Base-by-base conservation (phyloP, 2,888 invertebrate species). In the Polyommatus icarus region DNA sequence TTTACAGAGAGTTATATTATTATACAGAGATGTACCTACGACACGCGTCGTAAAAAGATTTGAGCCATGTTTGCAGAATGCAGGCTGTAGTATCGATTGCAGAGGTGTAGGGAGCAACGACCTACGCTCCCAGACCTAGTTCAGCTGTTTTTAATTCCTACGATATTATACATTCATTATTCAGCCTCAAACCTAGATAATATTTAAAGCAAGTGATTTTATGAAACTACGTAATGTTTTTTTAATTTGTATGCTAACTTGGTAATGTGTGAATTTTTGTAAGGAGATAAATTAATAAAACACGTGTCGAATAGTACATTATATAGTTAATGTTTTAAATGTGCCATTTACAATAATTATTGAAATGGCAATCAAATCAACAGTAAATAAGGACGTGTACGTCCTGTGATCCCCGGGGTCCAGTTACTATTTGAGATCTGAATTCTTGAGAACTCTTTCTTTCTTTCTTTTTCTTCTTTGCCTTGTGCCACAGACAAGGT, bases 11-110 rank as follows among this genome's bases (percentile, higher is more conserved):
- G n/a, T n/a, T n/a, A n/a, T n/a, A n/a, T n/a, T n/a, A n/a, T n/a
- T n/a, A n/a, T n/a, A n/a, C n/a, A n/a, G n/a, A n/a, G n/a, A n/a
- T n/a, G n/a, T n/a, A n/a, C n/a, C n/a, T 12, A 67, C 4, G 5
- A 12, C 8, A 20, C 20, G 54, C 54, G 54, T 54, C 54, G 54
- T 73, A 46, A 73, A 73, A 61, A 77, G 40, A 73, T 71, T 71
- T 46, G 29, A 76, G 20, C 78, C 78, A 79, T 76, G 80, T 78
- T 80, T 80, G 82, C 78, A 72, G 72, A 78, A 29, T 71, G 77
- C 50, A 67, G 75, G 78, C 29, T 71, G 77, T 61, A 71, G 71
- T 92, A 93, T 93, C 87, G 92, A 92, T 92, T 91, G 86, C 86
- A 78, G 82, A 87, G 86, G 86, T 87, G 87, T 80, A 78, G 82